Evolutionary conservation across 2,113 vertebrate species (phyloP).

Genomic region (Notothenia coriiceps): DNA sequence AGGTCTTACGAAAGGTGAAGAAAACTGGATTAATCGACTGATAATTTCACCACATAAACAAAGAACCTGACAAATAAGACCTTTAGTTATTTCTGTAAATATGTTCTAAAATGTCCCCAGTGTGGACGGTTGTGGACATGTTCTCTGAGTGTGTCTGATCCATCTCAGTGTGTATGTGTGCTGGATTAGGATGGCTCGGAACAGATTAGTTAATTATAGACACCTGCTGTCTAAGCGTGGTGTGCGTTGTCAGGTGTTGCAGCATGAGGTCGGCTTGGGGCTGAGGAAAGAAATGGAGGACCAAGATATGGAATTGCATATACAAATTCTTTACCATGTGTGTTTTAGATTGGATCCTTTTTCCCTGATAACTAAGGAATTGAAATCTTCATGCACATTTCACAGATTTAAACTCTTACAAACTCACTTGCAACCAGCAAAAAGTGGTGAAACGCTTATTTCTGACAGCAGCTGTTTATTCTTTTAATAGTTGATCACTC

Average conservation of each 20-base stretch:
- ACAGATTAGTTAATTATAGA: constrained; percentile 88
- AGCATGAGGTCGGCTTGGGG: constrained; percentile 69
- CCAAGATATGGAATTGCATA: constrained; percentile 32
- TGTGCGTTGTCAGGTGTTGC: constrained; percentile 81
- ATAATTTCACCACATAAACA: not conserved
- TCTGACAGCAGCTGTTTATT: not conserved
- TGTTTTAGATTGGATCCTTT: constrained; percentile 25
- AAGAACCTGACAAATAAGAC: not conserved
- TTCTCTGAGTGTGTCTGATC: constrained; percentile 62
- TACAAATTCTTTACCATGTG: constrained; percentile 74
- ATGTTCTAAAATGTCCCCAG: not conserved
- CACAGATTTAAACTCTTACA: not conserved
- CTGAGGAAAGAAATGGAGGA: constrained; percentile 43
- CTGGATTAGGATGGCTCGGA: constrained; percentile 83
- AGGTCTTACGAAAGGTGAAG: not conserved
- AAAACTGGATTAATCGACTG: not conserved
- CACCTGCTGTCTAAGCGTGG: constrained; percentile 80
- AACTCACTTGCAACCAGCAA: not conserved
- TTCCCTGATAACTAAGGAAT: constrained; percentile 4
- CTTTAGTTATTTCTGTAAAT: constrained; percentile 25
- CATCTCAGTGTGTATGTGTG: constrained; percentile 66
- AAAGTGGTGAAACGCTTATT: constrained; percentile 2
- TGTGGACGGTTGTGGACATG: constrained; percentile 24
- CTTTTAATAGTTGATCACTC: not conserved
- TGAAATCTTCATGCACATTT: constrained; percentile 22